Evolutionary conservation across 2,113 vertebrate genomes (phyloP), one percentile per base, ranked within the genome.

Genomic region (Xiphophorus hellerii): DNA sequence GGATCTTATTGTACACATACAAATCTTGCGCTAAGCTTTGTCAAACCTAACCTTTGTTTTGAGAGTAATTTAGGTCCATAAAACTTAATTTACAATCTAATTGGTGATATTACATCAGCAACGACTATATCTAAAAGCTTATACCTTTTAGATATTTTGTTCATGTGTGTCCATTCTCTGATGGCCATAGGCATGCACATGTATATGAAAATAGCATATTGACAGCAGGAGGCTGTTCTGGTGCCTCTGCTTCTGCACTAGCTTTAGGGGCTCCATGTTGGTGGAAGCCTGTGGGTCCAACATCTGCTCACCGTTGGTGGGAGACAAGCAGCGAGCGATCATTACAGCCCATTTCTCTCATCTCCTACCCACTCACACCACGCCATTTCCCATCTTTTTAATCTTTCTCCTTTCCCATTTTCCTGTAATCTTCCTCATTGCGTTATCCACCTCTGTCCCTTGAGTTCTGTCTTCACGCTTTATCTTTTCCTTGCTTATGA

Each of bases 271-370:
- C 77, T 86, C 25, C 83, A 73, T 87, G 88, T 84, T 77, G 87
- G 29, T 81, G 8, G 72, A 71, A 48, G 80, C 89, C 87, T 91
- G 84, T 74, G 77, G 86, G 73, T 75, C 76, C 83, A 92, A 89
- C 91, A 91, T 91, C 91, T 92, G 92, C 84, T 91, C 87, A 69
- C 81, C 51, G 66, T 81, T 89, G 85, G 82, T 85, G 69, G 74
- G 77, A 83, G 68, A 76, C 7, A 8, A 54, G 54, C 10, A 42
- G 72, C 51, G 72, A 78, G 29, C 51, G 37, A 48, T 66, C 25
- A 1, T 77, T 80, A 29, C 8, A 62, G 31, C 72, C 58, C 44
- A 42, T 63, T 87, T 65, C 35, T 77, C 77, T 80, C 66, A 77
- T 86, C 83, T 77, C 75, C 44, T 65, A 71, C 62, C 76, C 76